These are phyloP conservation scores for Stegana nigrithorax DNA, from an alignment of 2,888 invertebrate genomes.

Conservation along the genomic window DNA sequence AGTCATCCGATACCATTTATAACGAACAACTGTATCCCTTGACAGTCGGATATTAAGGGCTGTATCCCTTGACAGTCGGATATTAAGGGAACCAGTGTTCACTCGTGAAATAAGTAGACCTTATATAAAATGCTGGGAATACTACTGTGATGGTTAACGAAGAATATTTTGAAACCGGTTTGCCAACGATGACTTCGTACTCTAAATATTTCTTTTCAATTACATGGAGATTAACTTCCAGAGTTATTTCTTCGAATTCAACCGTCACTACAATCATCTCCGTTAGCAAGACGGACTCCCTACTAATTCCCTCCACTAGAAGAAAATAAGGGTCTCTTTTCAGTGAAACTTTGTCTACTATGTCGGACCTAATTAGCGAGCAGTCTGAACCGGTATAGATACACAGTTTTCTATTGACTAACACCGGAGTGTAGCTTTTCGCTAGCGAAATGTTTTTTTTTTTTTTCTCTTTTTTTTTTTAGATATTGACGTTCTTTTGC, in stretches of 20 bases:
- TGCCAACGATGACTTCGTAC: background rate
- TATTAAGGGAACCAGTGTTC: background rate
- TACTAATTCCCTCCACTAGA: slow-evolving; percentile 1
- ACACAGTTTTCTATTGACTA: no score
- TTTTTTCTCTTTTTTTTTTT: no score
- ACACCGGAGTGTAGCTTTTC: no score
- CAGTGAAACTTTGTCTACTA: background rate
- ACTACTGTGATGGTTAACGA: background rate
- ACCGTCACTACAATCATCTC: background rate
- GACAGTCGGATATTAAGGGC: no score
- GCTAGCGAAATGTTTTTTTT: no score
- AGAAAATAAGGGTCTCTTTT: slow-evolving; percentile 3
- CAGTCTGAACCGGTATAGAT: no score
- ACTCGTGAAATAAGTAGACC: background rate
- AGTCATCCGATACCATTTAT: no score
- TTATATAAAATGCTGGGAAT: background rate
- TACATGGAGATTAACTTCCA: no score
- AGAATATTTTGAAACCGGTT: background rate
- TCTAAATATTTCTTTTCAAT: no score
- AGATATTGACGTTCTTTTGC: no score
- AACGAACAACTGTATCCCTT: no score
- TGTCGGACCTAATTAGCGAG: background rate
- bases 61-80: background rate
- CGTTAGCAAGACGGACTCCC: background rate
- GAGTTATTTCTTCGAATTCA: no score